Evolutionary conservation across 2,888 invertebrate genomes (phyloP).

Genomic region (Meiosimyza platycephala): DNA sequence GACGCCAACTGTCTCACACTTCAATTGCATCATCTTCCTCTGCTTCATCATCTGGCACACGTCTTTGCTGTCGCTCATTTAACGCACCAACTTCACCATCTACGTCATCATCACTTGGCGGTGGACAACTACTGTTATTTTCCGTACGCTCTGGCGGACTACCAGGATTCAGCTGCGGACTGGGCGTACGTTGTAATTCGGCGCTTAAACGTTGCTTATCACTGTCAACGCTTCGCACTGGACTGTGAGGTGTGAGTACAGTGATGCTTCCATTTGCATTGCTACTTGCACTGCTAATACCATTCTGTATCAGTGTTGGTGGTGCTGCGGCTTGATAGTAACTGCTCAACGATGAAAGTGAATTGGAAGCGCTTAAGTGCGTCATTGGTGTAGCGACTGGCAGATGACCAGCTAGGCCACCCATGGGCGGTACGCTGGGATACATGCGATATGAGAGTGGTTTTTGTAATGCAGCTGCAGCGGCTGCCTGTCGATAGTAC

Average conservation of each 20-base stretch:
- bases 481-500: conserved; percentile 82
- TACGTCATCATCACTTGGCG: conserved; percentile 53
- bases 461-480: conserved; percentile 84
- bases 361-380: conserved; percentile 72
- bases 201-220: conserved; percentile 44
- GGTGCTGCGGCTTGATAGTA: conserved; percentile 68
- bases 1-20: conserved; percentile 41
- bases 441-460: conserved; percentile 80
- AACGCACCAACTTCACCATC: conserved; percentile 38
- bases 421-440: conserved; percentile 65
- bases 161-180: conserved; percentile 66
- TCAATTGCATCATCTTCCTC: conserved; percentile 47
- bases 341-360: conserved; percentile 69
- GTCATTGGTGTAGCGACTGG: conserved; percentile 57
- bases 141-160: conserved; percentile 62
- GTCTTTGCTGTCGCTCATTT: not conserved
- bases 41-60: conserved; percentile 25
- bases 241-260: conserved; percentile 29
- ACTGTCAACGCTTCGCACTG: conserved; percentile 44
- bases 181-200: conserved; percentile 54
- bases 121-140: conserved; percentile 50
- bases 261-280: not conserved
- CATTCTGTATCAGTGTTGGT: conserved; percentile 38
- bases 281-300: conserved; percentile 7
- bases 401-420: conserved; percentile 50